Conservation (phyloP, 92 coral and sea anemone genomes). For the Blastomussa wellsi region DNA sequence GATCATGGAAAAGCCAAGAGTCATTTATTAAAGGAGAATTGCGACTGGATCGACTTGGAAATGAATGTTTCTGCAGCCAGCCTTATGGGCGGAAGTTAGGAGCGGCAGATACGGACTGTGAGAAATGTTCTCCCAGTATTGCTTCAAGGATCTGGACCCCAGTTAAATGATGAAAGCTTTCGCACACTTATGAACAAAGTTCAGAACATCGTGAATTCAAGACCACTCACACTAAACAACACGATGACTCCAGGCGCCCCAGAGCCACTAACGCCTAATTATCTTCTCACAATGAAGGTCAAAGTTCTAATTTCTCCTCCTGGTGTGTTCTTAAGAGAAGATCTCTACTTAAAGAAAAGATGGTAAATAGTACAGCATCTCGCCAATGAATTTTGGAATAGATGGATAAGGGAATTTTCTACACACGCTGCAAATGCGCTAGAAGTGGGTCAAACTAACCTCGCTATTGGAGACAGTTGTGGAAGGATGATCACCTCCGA, state of each 20-base stretch:
- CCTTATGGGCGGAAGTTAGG: constrained; percentile 60
- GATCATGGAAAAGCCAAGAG: constrained; percentile 29
- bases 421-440: constrained; percentile 25
- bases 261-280: constrained; percentile 52
- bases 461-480: too few relatives aligned
- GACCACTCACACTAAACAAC: constrained; percentile 39
- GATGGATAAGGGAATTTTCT: constrained; percentile 47
- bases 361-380: constrained; percentile 40
- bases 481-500: constrained; percentile 31
- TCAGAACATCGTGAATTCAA: constrained; percentile 39
- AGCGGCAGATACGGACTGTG: constrained; percentile 49
- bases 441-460: too few relatives aligned
- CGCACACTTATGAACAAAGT: constrained; percentile 55
- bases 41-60: constrained; percentile 49
- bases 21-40: constrained; percentile 45
- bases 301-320: constrained; percentile 62
- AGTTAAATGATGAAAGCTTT: constrained; percentile 56
- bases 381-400: constrained; percentile 42
- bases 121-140: constrained; percentile 46
- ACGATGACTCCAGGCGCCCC: constrained; percentile 32
- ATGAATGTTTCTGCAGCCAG: constrained; percentile 65
- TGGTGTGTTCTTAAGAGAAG: constrained; percentile 44
- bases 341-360: constrained; percentile 30
- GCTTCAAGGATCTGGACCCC: constrained; percentile 39
- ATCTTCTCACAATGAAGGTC: constrained; percentile 48